These are phyloP conservation scores for Scaptodrosophila latifasciaeformis DNA, from an alignment of 2,888 invertebrate genomes.

Conservation along the genomic window DNA sequence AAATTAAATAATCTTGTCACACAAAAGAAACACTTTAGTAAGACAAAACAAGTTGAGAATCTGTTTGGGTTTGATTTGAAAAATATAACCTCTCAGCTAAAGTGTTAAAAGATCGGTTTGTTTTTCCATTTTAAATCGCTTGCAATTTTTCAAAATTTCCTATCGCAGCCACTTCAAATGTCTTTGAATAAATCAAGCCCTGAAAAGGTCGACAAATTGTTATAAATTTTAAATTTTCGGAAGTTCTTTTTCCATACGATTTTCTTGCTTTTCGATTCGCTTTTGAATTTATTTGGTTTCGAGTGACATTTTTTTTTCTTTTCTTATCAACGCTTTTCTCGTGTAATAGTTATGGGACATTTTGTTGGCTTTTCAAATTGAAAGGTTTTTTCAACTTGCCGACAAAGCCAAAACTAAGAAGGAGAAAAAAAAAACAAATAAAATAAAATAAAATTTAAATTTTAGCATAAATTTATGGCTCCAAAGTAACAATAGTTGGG, in stretches of 20 bases:
- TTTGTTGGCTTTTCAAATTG: constrained; percentile 36
- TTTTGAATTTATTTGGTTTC: constrained; percentile 1
- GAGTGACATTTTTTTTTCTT: constrained; percentile 10
- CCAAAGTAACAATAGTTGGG: not conserved
- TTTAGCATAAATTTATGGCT: constrained; percentile 62
- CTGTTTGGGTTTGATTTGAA: too few relatives aligned
- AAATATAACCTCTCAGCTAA: too few relatives aligned
- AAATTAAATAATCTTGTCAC: too few relatives aligned
- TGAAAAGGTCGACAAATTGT: too few relatives aligned
- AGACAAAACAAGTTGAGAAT: too few relatives aligned
- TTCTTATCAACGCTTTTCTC: constrained; percentile 47
- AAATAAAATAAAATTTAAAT: constrained; percentile 64
- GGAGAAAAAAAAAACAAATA: constrained; percentile 54
- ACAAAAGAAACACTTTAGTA: too few relatives aligned
- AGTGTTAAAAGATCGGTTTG: too few relatives aligned
- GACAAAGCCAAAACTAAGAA: constrained; percentile 7
- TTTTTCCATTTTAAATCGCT: too few relatives aligned
- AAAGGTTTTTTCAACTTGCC: not conserved
- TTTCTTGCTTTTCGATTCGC: constrained; percentile 3
- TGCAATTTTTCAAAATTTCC: too few relatives aligned
- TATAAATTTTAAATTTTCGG: too few relatives aligned
- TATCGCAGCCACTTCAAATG: too few relatives aligned
- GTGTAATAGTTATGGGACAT: constrained; percentile 61
- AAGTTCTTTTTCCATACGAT: constrained; percentile 37
- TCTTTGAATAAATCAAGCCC: too few relatives aligned